A percentile compares a stretch with the other conserved stretches of the same genome.
phyloP scores from a whole-genome alignment of 2,113 vertebrate species.

The Sitta europaea region DNA sequence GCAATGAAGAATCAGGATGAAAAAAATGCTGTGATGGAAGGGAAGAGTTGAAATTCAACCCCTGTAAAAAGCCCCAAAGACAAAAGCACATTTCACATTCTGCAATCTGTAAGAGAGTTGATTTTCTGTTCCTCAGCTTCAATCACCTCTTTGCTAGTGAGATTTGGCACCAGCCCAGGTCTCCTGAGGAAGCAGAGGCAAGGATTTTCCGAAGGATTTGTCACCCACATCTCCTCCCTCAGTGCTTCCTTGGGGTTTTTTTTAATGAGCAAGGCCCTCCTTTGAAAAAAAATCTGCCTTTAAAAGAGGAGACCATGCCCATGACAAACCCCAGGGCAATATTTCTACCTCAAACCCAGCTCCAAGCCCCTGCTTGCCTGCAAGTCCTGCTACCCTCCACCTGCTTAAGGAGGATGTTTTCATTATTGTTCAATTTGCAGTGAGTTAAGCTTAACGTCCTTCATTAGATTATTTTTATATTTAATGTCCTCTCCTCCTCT shows the following conservation, averaged over 20 bases:
- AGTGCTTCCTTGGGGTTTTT: not conserved
- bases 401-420: constrained; percentile 14
- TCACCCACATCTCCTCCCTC: not conserved
- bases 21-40: not conserved
- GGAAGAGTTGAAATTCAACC: not conserved
- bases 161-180: constrained; percentile 17
- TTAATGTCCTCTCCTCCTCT: constrained; percentile 40
- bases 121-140: constrained; percentile 21
- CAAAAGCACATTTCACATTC: not conserved
- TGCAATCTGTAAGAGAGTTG: not conserved
- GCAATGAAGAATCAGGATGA: not conserved
- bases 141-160: not conserved
- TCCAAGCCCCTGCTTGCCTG: not conserved
- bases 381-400: not conserved
- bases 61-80: not conserved
- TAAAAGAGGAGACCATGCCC: not conserved
- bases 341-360: not conserved
- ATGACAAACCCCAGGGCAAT: not conserved
- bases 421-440: constrained; percentile 31
- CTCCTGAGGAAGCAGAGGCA: constrained; percentile 21
- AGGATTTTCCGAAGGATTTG: constrained; percentile 33
- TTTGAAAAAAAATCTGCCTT: not conserved
- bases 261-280: not conserved
- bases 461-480: constrained; percentile 59
- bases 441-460: constrained; percentile 5